A percentile compares a stretch with the other conserved stretches of the same genome.
Conservation (phyloP, 2,888 invertebrate species). For the Papilio demoleus region DNA sequence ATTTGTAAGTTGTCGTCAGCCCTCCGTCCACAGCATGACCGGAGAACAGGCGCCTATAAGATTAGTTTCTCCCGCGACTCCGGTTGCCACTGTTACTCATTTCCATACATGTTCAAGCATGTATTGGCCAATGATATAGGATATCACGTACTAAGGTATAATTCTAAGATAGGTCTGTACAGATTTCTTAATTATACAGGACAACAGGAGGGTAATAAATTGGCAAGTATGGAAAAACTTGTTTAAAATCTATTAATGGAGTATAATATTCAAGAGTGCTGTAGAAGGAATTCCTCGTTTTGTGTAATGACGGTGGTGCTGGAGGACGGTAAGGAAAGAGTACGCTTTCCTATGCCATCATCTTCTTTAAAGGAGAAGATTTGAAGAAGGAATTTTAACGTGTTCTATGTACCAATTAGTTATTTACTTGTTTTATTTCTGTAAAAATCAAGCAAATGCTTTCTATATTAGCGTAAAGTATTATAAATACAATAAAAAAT, state of each 20-base stretch:
- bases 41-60: constrained; percentile 42
- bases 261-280: no score
- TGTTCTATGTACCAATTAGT: no score
- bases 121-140: background rate
- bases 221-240: no score
- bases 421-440: no score
- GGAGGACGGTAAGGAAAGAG: no score
- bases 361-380: no score
- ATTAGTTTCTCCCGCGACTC: constrained; percentile 48
- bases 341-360: no score
- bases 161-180: background rate
- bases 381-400: no score
- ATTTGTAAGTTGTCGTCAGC: background rate
- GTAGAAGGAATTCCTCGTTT: no score
- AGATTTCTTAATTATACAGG: background rate
- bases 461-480: constrained; percentile 12
- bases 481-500: constrained; percentile 14
- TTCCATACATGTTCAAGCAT: background rate
- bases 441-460: no score
- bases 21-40: constrained; percentile 16
- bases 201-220: background rate
- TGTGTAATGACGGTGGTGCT: no score
- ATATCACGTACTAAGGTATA: background rate
- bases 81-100: constrained; percentile 26
- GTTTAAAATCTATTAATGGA: no score